These are phyloP conservation scores for Trinectes maculatus DNA, from an alignment of 2,113 vertebrate genomes.

Conservation along the genomic window DNA sequence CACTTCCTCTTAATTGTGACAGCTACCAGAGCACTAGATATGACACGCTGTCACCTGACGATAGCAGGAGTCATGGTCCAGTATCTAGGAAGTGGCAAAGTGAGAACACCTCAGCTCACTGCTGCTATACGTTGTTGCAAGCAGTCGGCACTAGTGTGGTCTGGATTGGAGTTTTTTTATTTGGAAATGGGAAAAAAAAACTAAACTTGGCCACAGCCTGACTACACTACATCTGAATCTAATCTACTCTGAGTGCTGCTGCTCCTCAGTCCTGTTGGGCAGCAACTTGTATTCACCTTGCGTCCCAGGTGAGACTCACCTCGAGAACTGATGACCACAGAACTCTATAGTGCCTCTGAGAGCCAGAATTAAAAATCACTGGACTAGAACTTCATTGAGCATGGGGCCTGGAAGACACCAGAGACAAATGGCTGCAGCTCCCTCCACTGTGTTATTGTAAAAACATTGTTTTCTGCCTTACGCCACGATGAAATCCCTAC, in stretches of 20 bases:
- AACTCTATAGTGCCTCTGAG: constrained; percentile 6
- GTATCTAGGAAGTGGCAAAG: constrained; percentile 40
- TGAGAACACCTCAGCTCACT: constrained; percentile 21
- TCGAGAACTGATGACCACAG: constrained; percentile 20
- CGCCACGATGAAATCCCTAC: constrained; percentile 4
- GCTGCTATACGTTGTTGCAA: constrained; percentile 9
- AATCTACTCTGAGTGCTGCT: background rate
- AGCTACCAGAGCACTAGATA: constrained; percentile 35
- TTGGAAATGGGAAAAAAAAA: background rate
- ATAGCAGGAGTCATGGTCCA: constrained; percentile 42
- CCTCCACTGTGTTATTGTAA: background rate
- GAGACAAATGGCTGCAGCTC: constrained; percentile 2
- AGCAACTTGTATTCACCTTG: background rate
- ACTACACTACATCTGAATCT: background rate
- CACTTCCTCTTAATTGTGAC: constrained; percentile 30
- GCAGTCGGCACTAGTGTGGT: constrained; percentile 12
- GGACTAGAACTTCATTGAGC: constrained; percentile 7
- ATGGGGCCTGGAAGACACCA: constrained; percentile 5
- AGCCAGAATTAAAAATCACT: constrained; percentile 15
- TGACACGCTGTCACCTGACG: constrained; percentile 27
- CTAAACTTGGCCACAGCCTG: background rate
- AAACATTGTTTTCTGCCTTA: background rate
- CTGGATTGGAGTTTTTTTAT: background rate
- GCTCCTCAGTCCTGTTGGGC: background rate
- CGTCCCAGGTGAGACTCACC: constrained; percentile 9